A percentile compares a stretch with the other conserved stretches of the same genome.
Conservation (phyloP, 2,113 vertebrate species). For the Scopus umbretta region DNA sequence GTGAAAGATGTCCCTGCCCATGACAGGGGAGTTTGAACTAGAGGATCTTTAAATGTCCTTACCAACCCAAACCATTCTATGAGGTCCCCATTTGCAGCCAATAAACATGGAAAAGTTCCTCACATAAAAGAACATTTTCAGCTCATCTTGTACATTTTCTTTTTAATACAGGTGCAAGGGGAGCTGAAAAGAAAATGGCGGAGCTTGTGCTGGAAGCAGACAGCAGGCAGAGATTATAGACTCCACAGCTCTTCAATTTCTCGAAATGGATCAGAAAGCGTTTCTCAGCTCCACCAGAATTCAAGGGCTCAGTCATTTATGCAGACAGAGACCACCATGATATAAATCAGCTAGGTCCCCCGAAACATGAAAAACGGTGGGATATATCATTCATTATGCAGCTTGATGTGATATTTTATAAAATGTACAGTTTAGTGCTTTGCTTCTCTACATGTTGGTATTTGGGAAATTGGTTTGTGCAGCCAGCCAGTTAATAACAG, state of each 20-base stretch:
- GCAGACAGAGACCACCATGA: constrained; percentile 87
- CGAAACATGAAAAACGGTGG: background rate
- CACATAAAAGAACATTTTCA: background rate
- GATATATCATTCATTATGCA: background rate
- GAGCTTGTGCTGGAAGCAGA: constrained; percentile 72
- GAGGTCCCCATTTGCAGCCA: background rate
- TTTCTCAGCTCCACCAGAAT: constrained; percentile 69
- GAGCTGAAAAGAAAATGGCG: constrained; percentile 87
- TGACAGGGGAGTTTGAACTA: accelerated
- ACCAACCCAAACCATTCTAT: background rate
- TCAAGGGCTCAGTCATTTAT: constrained; percentile 83
- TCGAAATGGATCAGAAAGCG: constrained; percentile 74
- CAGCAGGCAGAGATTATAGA: constrained; percentile 70
- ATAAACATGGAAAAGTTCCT: background rate
- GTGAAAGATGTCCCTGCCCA: background rate
- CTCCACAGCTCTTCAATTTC: constrained; percentile 73
- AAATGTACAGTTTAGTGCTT: constrained; percentile 25
- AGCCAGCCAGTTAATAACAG: background rate
- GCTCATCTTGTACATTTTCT: background rate
- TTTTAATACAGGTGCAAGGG: constrained; percentile 80
- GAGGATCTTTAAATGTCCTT: background rate
- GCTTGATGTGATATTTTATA: constrained; percentile 43
- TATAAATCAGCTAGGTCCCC: constrained; percentile 65
- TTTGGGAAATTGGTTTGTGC: background rate
- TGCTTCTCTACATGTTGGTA: constrained; percentile 11